Base-by-base conservation (phyloP, 2,797 vertebrate species). In the Enteromius thamalakanensis region DNA sequence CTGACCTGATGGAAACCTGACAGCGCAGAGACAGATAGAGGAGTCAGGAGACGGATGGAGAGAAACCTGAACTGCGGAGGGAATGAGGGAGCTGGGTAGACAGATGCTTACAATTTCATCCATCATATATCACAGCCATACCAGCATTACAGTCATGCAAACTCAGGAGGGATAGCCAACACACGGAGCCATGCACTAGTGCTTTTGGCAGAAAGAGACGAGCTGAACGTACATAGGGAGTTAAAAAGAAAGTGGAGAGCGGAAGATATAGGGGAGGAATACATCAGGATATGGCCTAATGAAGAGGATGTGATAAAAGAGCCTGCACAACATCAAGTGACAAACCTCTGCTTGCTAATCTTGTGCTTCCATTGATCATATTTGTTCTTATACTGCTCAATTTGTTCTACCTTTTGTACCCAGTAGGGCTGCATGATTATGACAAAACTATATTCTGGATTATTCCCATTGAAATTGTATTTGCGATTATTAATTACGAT, bases 1-100 rank as follows among this genome's bases (percentile, higher is more conserved):
- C 51, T 80, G 77, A 80, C 77, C 83, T 75, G 69, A 80, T 83
- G 75, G 69, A 80, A 84, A 68, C 58, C 69, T 74, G 77, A 84
- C 62, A 76, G 64, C 51, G 10, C 67, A 71, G 21, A 78, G 72
- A 85, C 34, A 42, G 51, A 81, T 58, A 53, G 82, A 65, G 76
- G 76, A 34, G 58, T 68, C 40, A 67, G 60, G 51, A 72, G 76
- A 84, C 7, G 53, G 60, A 84, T 74, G 71, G 23, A 55, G 70
- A 84, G 42, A 78, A 83, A 83, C 42, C 40, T 60, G 75, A 83
- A 83, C 81, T 40, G 49, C 3, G 0, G 62, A 80, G 83, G 69
- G 76, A 77, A 70, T 60, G 53, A 78, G 75, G 45, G 60, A 82
- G 47, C 81, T 37, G 19, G 40, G 23, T 23, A 29, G 81, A 78